These are phyloP conservation scores for Scytalopus superciliaris DNA, from an alignment of 2,113 vertebrate species.

Conservation along the genomic window DNA sequence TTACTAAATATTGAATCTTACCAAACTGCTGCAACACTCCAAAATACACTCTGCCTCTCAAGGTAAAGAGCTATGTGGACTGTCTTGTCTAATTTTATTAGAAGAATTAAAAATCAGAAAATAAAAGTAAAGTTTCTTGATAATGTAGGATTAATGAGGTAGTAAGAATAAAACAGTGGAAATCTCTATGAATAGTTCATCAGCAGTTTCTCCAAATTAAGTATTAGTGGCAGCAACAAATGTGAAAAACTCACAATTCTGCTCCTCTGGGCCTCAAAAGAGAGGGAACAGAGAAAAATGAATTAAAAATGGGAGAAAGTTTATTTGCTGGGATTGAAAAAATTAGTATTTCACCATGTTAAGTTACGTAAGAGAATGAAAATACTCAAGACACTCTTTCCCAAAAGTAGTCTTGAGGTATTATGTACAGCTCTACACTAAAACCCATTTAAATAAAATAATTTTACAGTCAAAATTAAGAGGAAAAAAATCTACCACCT, in stretches of 20 bases:
- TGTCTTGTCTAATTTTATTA: neutral
- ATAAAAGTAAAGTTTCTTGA: neutral
- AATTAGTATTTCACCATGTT: neutral
- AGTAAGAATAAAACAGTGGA: neutral
- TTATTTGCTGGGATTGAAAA: neutral
- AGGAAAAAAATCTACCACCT: neutral
- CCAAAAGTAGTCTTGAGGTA: neutral
- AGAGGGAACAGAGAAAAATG: neutral
- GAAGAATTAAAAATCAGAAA: neutral
- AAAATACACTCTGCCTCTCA: neutral
- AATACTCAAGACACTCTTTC: neutral
- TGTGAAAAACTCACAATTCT: neutral
- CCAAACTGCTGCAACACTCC: neutral
- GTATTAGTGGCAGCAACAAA: neutral
- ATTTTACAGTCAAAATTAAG: neutral
- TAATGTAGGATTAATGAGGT: neutral
- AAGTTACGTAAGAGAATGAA: neutral
- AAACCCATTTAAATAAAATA: neutral
- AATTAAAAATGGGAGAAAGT: neutral
- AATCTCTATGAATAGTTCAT: neutral
- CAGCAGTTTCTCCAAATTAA: neutral
- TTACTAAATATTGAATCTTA: neutral
- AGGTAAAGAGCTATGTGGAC: neutral
- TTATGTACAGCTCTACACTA: neutral
- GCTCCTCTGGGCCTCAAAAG: neutral